These are phyloP conservation scores for Hirudinaria manillensis DNA, from an alignment of 2,888 invertebrate species.

Conservation along the genomic window DNA sequence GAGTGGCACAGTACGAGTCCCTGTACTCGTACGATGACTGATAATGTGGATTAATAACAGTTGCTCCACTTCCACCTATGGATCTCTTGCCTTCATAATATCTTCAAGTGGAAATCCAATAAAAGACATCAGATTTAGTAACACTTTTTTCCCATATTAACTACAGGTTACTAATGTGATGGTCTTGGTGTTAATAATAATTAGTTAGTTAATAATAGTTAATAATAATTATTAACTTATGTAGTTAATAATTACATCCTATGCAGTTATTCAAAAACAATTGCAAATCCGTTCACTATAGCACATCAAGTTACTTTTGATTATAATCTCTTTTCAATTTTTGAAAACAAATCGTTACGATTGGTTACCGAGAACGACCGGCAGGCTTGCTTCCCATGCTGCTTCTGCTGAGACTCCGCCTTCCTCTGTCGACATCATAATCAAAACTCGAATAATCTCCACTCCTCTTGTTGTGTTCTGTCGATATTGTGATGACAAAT, in stretches of 20 bases:
- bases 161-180: not conserved
- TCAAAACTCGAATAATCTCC: slow-evolving; percentile 5
- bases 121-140: not conserved
- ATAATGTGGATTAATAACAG: not conserved
- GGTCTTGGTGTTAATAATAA: not conserved
- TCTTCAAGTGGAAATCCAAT: not conserved
- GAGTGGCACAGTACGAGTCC: not conserved
- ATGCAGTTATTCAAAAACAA: not conserved
- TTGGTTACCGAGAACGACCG: not conserved
- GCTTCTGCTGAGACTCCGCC: slow-evolving; percentile 36
- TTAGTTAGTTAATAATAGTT: not conserved
- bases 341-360: not conserved
- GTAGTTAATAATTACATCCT: not conserved
- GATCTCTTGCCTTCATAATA: slow-evolving; percentile 12
- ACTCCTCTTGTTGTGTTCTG: slow-evolving; percentile 1
- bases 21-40: slow-evolving; percentile 4
- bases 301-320: too few relatives aligned
- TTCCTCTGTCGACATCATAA: slow-evolving; percentile 30
- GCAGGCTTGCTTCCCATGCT: slow-evolving; percentile 35
- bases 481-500: not conserved
- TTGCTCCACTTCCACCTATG: not conserved
- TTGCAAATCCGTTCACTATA: not conserved
- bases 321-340: not conserved
- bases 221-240: not conserved
- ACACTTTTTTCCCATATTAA: not conserved